Percentiles rank a stretch among this genome's conserved stretches.
phyloP scores from a whole-genome alignment of 1,140 invertebrate species.

The Uloborus diversus region DNA sequence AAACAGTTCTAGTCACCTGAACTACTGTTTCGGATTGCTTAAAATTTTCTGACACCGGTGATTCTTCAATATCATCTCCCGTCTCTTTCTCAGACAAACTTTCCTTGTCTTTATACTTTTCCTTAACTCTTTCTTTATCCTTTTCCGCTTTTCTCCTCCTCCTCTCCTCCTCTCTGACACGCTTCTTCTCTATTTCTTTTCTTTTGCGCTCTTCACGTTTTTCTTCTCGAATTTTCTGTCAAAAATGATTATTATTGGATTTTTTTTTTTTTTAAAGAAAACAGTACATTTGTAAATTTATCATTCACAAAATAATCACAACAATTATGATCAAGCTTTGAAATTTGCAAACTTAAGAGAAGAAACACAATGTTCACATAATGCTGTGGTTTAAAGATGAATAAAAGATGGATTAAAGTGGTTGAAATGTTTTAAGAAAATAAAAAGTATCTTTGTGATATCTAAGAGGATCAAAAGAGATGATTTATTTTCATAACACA shows the following conservation, averaged over 20 bases:
- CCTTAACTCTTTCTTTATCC: slow-evolving; percentile 52
- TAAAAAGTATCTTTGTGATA: too few species aligned
- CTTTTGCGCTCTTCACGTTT: slow-evolving; percentile 58
- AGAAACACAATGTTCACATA: too few species aligned
- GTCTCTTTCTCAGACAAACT: slow-evolving; percentile 41
- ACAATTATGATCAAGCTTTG: too few species aligned
- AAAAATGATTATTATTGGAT: slow-evolving; percentile 1
- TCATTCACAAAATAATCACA: too few species aligned
- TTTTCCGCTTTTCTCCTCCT: slow-evolving; percentile 56
- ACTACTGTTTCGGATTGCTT: slow-evolving; percentile 32
- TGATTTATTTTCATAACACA: too few species aligned
- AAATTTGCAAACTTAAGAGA: too few species aligned
- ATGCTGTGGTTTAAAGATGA: too few species aligned
- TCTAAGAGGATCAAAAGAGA: too few species aligned
- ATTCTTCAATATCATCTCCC: slow-evolving; percentile 39
- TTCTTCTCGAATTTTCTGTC: slow-evolving; percentile 54
- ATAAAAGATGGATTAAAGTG: too few species aligned
- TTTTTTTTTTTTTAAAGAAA: too few species aligned
- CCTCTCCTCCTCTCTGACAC: slow-evolving; percentile 59
- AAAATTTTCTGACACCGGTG: neutral
- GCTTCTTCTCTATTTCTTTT: slow-evolving; percentile 63
- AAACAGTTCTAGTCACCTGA: slow-evolving; percentile 8
- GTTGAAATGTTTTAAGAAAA: too few species aligned
- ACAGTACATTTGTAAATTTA: too few species aligned
- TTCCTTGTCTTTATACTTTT: slow-evolving; percentile 47